Evolutionary conservation across 2,113 vertebrate genomes (phyloP), one percentile per base, ranked within the genome.

Genomic region (Zosterops lateralis): DNA sequence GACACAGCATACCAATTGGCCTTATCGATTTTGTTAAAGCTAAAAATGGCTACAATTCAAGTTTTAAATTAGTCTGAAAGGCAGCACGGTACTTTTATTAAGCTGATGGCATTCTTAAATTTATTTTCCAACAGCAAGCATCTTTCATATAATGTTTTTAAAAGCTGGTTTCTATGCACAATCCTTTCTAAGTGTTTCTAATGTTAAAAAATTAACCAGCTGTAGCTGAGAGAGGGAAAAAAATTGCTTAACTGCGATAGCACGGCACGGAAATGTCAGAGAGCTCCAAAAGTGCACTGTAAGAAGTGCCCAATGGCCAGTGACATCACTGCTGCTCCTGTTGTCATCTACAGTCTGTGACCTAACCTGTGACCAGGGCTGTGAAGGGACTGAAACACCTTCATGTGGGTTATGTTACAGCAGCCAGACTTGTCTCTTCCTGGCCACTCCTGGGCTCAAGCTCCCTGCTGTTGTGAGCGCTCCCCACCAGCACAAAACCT

Each of bases 1-100:
- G 75, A 87, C 34, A 22, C 51, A 57, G 72, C 22, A 6, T 60
- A 82, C 5, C 45, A 60, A 77, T 45, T 20, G 0, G 50, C 90
- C 74, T 51, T 74, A 92, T 29, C 0, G 40, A 91, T 91, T 90
- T 87, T 71, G 47, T 91, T 90, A 95, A 90, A 83, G 78, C 58
- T 85, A 80, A 91, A 96, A 92, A 87, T 96, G 93, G 89, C 91
- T 64, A 15, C 58, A 76, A n/a, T 91, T 93, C 95, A 96, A 91
- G 47, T 62, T 93, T 91, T 85, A 94, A 87, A 95, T 95, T 70
- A 94, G 36, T 42, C 40, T 34, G 64, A 85, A 89, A 91, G 68
- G 62, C 62, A 74, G 56, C 28, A 80, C 0, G 0, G 15, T 44
- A 38, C 44, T 93, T 87, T 89, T 61, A 36, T 65, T 84, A 79